Percentiles rank a stretch among this genome's conserved stretches.
phyloP scores from a whole-genome alignment of 2,888 invertebrate genomes.

The Ophioninae sp. region DNA sequence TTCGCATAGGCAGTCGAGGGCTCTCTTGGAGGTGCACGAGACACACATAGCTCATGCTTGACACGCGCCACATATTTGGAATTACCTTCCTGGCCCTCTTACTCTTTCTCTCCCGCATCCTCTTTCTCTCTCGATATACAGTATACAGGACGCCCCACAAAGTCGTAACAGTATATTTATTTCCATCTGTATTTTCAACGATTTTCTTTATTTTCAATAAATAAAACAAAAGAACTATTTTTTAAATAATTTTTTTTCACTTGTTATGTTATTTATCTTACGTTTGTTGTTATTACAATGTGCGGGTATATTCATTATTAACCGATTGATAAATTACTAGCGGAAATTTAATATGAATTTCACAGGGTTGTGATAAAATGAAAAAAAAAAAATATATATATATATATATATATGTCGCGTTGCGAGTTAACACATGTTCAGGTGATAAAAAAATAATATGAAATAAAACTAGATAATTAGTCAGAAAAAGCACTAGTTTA shows the following conservation, averaged over 20 bases:
- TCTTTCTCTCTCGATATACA: conserved; percentile 24
- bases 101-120: not conserved
- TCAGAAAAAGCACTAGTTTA: too few species aligned
- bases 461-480: too few species aligned
- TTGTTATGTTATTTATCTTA: not conserved
- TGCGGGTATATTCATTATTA: not conserved
- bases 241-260: not conserved
- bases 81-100: conserved; percentile 44
- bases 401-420: too few species aligned
- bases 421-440: not conserved
- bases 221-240: not conserved
- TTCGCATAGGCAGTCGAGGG: conserved; percentile 46
- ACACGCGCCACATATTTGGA: conserved; percentile 58
- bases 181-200: not conserved
- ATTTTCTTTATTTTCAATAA: not conserved
- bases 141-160: not conserved
- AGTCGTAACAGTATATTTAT: not conserved
- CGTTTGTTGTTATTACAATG: not conserved
- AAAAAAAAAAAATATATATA: too few species aligned
- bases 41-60: conserved; percentile 56
- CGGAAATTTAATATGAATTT: not conserved
- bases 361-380: not conserved
- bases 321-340: not conserved
- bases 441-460: not conserved
- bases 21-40: not conserved